Percentiles rank a stretch among this genome's conserved stretches.
These are phyloP conservation scores for Adelphocoris suturalis DNA, from an alignment of 2,888 invertebrate species.

Conservation along the genomic window DNA sequence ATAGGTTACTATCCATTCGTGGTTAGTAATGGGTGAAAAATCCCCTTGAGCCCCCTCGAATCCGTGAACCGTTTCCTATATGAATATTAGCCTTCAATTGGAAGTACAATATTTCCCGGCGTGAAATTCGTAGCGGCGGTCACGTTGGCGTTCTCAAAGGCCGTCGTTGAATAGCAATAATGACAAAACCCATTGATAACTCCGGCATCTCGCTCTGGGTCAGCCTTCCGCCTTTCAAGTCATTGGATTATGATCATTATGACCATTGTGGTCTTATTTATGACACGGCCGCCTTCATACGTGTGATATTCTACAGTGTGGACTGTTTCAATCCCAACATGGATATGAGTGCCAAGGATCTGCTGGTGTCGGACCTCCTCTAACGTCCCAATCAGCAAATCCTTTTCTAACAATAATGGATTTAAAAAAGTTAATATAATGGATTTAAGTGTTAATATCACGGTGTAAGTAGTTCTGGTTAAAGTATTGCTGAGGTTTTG, in stretches of 20 bases:
- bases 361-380: too few species aligned
- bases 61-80: background rate
- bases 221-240: constrained; percentile 30
- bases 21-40: background rate
- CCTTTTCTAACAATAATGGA: too few species aligned
- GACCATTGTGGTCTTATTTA: constrained; percentile 30
- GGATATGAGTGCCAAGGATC: constrained; percentile 18
- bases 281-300: background rate
- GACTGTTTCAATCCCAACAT: background rate
- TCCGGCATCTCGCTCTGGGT: background rate
- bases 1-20: background rate
- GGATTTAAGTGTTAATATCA: too few species aligned
- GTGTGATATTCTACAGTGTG: background rate
- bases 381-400: too few species aligned
- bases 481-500: too few species aligned
- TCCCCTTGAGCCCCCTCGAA: constrained; percentile 22
- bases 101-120: background rate
- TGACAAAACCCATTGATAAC: constrained; percentile 50
- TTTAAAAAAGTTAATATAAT: too few species aligned
- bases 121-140: constrained; percentile 30
- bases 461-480: too few species aligned
- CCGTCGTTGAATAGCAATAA: constrained; percentile 46
- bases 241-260: constrained; percentile 23
- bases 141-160: constrained; percentile 47
- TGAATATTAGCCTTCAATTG: constrained; percentile 12